Evolutionary conservation across 2,888 invertebrate genomes (phyloP).

Genomic region (Sturmia bella): DNA sequence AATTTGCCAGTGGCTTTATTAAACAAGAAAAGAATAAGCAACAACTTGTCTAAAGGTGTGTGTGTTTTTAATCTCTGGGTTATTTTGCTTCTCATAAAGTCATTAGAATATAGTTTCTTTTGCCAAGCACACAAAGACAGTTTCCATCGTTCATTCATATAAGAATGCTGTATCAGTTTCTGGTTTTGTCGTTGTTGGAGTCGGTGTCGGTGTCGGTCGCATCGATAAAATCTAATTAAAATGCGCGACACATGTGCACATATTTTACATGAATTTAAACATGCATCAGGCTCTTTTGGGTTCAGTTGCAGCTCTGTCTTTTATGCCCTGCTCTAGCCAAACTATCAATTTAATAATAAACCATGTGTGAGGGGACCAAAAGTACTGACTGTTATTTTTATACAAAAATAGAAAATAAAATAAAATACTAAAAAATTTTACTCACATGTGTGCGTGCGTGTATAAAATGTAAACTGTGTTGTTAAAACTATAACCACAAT

Average conservation of each 20-base stretch:
- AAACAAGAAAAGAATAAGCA: too few relatives aligned
- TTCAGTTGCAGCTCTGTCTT: neutral
- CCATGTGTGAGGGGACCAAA: slow-evolving; percentile 24
- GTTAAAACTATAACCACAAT: slow-evolving; percentile 47
- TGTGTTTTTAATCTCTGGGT: neutral
- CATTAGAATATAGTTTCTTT: neutral
- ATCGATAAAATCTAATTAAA: slow-evolving; percentile 71
- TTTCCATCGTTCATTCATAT: neutral
- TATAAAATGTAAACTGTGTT: slow-evolving; percentile 34
- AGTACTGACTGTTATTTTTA: slow-evolving; percentile 41
- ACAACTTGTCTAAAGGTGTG: too few relatives aligned
- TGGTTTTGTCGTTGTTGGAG: slow-evolving; percentile 38
- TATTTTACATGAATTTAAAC: slow-evolving; percentile 70
- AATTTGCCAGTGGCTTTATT: too few relatives aligned
- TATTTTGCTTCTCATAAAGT: neutral
- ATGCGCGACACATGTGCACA: slow-evolving; percentile 70
- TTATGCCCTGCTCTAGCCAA: neutral
- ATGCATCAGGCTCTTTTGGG: slow-evolving; percentile 16
- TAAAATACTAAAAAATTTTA: neutral
- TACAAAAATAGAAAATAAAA: slow-evolving; percentile 15
- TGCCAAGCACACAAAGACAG: neutral
- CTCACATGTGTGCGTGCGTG: neutral
- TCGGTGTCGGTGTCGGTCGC: too few relatives aligned
- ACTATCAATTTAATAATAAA: slow-evolving; percentile 16
- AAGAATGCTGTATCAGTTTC: neutral